Percentiles rank a stretch among this genome's conserved stretches.
Evolutionary conservation across 2,888 invertebrate species (phyloP).

Genomic region (Polylopha cassiicola): DNA sequence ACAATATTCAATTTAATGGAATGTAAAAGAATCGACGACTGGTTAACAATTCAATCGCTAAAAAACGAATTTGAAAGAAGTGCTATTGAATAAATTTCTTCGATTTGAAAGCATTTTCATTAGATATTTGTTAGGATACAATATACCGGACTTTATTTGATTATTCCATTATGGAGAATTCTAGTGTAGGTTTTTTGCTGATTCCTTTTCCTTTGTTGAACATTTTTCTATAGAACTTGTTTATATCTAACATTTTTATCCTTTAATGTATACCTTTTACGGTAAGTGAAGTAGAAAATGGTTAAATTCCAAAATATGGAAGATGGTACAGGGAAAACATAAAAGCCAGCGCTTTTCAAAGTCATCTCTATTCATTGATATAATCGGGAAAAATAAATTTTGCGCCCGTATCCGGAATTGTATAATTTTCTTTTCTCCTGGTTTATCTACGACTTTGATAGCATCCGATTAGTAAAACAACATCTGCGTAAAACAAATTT

Average conservation of each 20-base stretch:
- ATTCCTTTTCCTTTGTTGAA: constrained; percentile 1
- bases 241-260: constrained; percentile 30
- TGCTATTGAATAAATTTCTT: too few species aligned
- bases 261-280: constrained; percentile 38
- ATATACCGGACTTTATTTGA: too few species aligned
- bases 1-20: too few species aligned
- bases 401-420: constrained; percentile 8
- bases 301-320: constrained; percentile 43
- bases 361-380: constrained; percentile 51
- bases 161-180: too few species aligned
- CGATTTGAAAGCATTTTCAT: too few species aligned
- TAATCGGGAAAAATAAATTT: constrained; percentile 36
- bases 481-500: too few species aligned
- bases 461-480: background rate
- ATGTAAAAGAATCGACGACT: too few species aligned
- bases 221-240: constrained; percentile 6
- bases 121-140: too few species aligned
- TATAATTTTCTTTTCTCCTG: constrained; percentile 9
- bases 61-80: too few species aligned
- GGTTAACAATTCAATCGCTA: too few species aligned
- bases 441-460: constrained; percentile 1
- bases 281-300: constrained; percentile 39
- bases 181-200: background rate
- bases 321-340: constrained; percentile 45
- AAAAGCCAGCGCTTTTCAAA: constrained; percentile 46